Conservation (phyloP, 2,113 vertebrate genomes). For the Lepus americanus region DNA sequence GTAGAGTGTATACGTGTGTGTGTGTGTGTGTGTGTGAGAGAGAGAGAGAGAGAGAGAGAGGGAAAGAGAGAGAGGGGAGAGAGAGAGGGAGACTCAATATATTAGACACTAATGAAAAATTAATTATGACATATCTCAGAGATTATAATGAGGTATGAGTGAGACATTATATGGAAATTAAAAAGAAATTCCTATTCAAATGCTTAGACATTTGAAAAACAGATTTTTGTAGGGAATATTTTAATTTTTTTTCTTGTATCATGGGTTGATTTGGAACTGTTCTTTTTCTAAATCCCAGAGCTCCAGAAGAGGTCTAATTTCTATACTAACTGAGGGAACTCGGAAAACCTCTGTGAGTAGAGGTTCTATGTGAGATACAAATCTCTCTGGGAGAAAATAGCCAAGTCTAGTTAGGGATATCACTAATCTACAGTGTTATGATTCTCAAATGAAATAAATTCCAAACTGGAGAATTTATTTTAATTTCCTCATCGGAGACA, state of each 20-base stretch:
- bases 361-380: background rate
- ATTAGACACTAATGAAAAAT: background rate
- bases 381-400: background rate
- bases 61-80: background rate
- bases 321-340: background rate
- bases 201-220: slow-evolving; percentile 1
- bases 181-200: background rate
- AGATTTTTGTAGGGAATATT: background rate
- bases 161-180: slow-evolving; percentile 14
- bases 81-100: background rate
- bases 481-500: slow-evolving; percentile 16
- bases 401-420: background rate
- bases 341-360: background rate
- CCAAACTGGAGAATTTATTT: background rate
- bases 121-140: background rate
- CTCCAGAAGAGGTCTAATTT: slow-evolving; percentile 33
- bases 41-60: background rate
- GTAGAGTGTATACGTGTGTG: background rate
- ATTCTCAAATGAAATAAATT: background rate
- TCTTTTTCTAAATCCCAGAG: background rate
- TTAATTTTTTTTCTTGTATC: slow-evolving; percentile 33
- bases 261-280: background rate
- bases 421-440: background rate
- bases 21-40: background rate
- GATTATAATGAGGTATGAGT: background rate